Evolutionary conservation across 2,113 vertebrate genomes (phyloP).

Genomic region (Odocoileus hemionus): DNA sequence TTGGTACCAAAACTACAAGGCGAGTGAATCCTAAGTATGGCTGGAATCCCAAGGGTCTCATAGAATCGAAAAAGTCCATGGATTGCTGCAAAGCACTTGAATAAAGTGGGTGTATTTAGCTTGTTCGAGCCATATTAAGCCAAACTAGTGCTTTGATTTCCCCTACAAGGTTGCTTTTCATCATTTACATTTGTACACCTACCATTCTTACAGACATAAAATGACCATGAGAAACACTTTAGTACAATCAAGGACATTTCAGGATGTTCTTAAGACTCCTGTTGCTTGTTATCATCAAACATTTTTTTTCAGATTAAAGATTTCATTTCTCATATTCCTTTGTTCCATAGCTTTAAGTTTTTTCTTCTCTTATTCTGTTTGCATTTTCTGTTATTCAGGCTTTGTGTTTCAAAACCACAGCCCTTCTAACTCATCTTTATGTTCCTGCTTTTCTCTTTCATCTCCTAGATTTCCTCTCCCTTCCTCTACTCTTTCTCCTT

Average conservation of each 20-base stretch:
- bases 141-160: constrained; percentile 23
- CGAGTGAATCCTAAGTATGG: constrained; percentile 27
- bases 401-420: background rate
- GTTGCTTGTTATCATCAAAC: background rate
- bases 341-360: background rate
- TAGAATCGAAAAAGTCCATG: constrained; percentile 36
- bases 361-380: background rate
- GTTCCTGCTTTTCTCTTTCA: background rate
- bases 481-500: background rate
- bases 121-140: background rate
- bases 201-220: background rate
- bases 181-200: constrained; percentile 21
- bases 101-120: background rate
- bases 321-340: background rate
- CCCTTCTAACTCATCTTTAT: background rate
- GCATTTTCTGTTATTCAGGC: background rate
- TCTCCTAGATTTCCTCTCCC: background rate
- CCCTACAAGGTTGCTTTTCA: background rate
- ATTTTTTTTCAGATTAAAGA: background rate
- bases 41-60: constrained; percentile 50
- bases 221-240: background rate
- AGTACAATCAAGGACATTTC: background rate
- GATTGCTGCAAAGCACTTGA: constrained; percentile 30
- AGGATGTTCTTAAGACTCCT: background rate
- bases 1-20: constrained; percentile 47